Base-by-base conservation (phyloP, 2,113 vertebrate genomes). In the Meleagris gallopavo region DNA sequence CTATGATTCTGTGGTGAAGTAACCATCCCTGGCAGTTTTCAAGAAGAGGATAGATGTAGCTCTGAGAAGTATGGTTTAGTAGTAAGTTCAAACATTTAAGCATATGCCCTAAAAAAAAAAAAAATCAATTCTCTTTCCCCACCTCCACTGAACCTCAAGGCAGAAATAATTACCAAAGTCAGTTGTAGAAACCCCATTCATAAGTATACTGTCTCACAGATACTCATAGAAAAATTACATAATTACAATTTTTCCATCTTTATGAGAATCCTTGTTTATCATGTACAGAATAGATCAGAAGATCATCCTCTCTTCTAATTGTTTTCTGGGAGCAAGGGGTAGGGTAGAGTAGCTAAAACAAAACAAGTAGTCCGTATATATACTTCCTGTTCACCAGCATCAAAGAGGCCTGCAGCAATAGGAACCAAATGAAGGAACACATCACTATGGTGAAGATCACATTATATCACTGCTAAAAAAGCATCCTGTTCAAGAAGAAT, bases 101-200 rank as follows among this genome's bases (percentile, higher is more conserved):
- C 8, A 12, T 1, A 1, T 25, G 25, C 15, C 29, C 83, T 85
- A 15, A 54, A 29, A 87, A 89, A 50, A 15, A 54, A 29, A 87
- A 89, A 50, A 34, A 8, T 14, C 2, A 0, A 0, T 20, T 36
- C 4, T n/a, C 52, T 60, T 69, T 15, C 9, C 9, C 24, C 24
- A 60, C 9, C 3, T 72, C 73, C 21, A 43, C 15, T 57, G 34
- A 88, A 52, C 24, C 48, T 50, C 11, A 50, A 90, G 36, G 80
- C 27, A 46, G 11, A 67, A 40, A 3, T 65, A 34, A 61, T 43
- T 66, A 66, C 6, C 54, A 90, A 65, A 86, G 46, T 58, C 48
- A 77, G 4, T 13, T 57, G 75, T 62, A 60, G 46, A 57, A 83
- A 80, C 24, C 36, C 12, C 18, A 80, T 7, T 4, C 7, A 5